Conservation (phyloP, 2,797 vertebrate genomes). For the Heliangelus exortis region DNA sequence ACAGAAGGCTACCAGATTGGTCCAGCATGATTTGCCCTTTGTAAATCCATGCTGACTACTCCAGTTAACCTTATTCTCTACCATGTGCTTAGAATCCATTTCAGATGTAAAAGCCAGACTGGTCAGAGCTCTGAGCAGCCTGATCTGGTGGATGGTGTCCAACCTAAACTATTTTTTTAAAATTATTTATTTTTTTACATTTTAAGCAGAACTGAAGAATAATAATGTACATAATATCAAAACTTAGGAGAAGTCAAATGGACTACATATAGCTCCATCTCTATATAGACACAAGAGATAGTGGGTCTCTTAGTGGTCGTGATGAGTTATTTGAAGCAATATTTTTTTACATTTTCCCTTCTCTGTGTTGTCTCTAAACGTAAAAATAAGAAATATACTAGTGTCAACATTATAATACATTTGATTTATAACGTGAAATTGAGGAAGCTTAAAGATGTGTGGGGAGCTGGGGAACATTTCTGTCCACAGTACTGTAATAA, state of each 20-base stretch:
- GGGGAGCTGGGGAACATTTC: background rate
- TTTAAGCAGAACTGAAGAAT: background rate
- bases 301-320: background rate
- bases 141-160: no score
- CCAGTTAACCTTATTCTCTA: no score
- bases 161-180: no score
- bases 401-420: background rate
- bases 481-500: background rate
- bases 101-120: no score
- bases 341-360: background rate
- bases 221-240: background rate
- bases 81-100: no score
- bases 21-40: no score
- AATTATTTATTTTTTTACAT: background rate
- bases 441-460: background rate
- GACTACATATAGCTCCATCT: background rate
- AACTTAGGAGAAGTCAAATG: background rate
- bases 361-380: background rate
- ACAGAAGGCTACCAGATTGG: no score
- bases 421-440: background rate
- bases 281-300: background rate
- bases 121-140: no score
- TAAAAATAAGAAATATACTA: background rate
- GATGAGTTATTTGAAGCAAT: background rate
- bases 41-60: no score